Evolutionary conservation across 2,797 vertebrate species (phyloP).

Genomic region (Poeciliopsis infans): DNA sequence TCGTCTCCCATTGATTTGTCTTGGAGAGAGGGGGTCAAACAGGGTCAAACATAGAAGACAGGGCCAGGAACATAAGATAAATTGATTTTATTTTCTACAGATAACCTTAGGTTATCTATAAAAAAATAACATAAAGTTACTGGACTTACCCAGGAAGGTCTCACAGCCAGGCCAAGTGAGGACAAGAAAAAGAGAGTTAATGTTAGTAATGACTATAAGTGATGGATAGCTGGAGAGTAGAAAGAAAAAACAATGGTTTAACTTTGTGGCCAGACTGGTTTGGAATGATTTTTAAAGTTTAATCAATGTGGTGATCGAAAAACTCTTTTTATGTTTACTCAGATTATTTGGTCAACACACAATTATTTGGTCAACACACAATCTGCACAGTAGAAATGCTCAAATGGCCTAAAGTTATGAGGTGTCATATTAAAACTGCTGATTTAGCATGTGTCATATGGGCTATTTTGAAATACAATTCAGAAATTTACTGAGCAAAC

Average conservation of each 20-base stretch:
- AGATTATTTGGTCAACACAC: not conserved
- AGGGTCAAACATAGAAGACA: not conserved
- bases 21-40: not conserved
- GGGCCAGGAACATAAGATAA: too few species aligned
- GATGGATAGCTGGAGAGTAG: not conserved
- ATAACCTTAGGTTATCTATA: too few species aligned
- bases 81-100: too few species aligned
- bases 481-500: not conserved
- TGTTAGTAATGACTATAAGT: not conserved
- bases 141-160: too few species aligned
- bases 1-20: too few species aligned
- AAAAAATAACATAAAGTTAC: not conserved
- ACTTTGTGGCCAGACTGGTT: not conserved
- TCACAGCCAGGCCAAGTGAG: not conserved
- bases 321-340: not conserved
- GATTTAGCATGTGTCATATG: not conserved
- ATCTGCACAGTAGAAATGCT: not conserved
- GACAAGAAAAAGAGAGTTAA: not conserved
- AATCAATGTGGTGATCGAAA: not conserved
- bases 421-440: not conserved
- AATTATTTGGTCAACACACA: not conserved
- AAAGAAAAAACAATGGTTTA: not conserved
- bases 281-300: not conserved
- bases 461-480: not conserved
- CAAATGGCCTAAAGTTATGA: not conserved